These are phyloP conservation scores for Aphidius colemani DNA, from an alignment of 2,888 invertebrate species.

Conservation along the genomic window DNA sequence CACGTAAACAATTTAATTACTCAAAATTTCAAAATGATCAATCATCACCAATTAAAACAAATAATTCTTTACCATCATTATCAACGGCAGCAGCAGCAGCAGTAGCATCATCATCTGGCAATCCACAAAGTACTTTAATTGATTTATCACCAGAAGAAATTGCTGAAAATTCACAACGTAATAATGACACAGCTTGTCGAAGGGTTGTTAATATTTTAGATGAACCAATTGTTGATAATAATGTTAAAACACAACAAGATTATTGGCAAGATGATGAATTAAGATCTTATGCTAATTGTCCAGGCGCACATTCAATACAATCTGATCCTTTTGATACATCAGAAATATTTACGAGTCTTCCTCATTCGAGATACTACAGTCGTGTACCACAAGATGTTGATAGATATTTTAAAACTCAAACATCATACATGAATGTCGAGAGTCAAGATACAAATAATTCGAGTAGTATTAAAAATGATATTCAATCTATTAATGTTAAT, in stretches of 20 bases:
- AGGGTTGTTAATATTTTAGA: conserved; percentile 56
- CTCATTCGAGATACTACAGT: conserved; percentile 59
- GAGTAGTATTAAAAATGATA: background rate
- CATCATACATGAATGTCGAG: conserved; percentile 50
- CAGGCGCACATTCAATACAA: conserved; percentile 39
- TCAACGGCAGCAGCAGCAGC: too few relatives aligned
- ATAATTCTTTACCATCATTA: conserved; percentile 49
- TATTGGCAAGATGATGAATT: conserved; percentile 49
- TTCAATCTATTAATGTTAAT: conserved; percentile 5
- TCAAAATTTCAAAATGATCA: conserved; percentile 79
- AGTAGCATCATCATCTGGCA: conserved; percentile 27
- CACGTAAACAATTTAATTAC: conserved; percentile 78
- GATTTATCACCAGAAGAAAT: conserved; percentile 71
- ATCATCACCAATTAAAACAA: conserved; percentile 53
- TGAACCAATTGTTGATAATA: conserved; percentile 51
- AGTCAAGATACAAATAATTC: background rate
- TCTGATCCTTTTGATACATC: conserved; percentile 75
- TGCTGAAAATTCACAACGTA: conserved; percentile 41
- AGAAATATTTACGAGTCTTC: conserved; percentile 51
- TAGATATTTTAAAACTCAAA: conserved; percentile 36
- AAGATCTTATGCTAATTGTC: conserved; percentile 53
- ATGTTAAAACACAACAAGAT: conserved; percentile 29
- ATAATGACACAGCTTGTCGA: conserved; percentile 39
- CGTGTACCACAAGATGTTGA: conserved; percentile 55
- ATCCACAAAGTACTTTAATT: conserved; percentile 72